These are phyloP conservation scores for Natrix natrix DNA, from an alignment of 2,797 vertebrate species.

Conservation along the genomic window DNA sequence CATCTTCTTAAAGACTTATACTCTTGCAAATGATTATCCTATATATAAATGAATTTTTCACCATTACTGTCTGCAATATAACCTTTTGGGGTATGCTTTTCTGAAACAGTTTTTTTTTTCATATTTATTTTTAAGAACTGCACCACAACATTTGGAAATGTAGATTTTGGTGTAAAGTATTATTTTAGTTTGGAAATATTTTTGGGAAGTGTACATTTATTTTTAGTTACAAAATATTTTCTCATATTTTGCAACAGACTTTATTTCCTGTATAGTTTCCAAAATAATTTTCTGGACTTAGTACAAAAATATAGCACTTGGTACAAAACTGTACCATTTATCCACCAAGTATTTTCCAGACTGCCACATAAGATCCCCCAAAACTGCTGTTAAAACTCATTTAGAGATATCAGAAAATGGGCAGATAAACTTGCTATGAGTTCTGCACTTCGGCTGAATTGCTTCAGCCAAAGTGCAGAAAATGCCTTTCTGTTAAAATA, in stretches of 20 bases:
- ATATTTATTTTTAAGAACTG: neutral
- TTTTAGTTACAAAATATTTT: neutral
- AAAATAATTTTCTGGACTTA: neutral
- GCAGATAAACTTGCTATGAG: neutral
- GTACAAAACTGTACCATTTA: neutral
- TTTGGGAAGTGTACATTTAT: neutral
- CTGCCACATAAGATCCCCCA: neutral
- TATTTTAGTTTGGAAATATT: neutral
- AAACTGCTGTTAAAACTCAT: neutral
- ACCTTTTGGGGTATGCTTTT: neutral
- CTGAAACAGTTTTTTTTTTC: neutral
- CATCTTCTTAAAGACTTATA: too few relatives aligned
- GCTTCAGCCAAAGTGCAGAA: too few relatives aligned
- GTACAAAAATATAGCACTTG: neutral
- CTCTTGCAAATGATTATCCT: neutral
- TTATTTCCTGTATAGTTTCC: neutral
- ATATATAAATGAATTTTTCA: neutral
- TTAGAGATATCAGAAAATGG: neutral
- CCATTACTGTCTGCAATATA: neutral
- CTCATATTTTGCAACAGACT: neutral
- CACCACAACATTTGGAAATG: neutral
- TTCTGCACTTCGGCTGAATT: neutral
- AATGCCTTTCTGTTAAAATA: neutral
- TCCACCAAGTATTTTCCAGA: neutral
- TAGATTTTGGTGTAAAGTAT: neutral